Evolutionary conservation across 2,113 vertebrate genomes (phyloP).

Genomic region (Desmodus rotundus): DNA sequence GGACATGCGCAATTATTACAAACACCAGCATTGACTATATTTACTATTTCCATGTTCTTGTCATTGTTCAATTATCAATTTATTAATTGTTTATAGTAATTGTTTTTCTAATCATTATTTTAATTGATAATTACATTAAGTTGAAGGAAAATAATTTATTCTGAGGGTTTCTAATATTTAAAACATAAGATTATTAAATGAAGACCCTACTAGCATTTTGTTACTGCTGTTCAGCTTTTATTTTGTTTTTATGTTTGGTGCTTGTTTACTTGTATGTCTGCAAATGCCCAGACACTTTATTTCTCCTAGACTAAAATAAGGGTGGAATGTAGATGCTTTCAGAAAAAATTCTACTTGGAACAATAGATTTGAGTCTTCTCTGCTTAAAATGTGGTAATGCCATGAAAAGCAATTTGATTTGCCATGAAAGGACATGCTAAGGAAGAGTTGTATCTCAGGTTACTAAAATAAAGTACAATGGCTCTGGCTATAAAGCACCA

Average conservation of each 20-base stretch:
- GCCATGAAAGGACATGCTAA: background rate
- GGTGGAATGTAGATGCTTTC: background rate
- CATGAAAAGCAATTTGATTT: conserved; percentile 29
- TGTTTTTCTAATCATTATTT: background rate
- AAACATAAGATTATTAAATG: background rate
- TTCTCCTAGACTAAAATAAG: conserved; percentile 10
- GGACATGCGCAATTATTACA: background rate
- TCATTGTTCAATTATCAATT: background rate
- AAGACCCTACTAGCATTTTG: background rate
- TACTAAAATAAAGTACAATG: background rate
- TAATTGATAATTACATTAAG: background rate
- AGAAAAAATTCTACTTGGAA: conserved; percentile 2
- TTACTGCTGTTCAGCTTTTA: background rate
- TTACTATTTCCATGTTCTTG: background rate
- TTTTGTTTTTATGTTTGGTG: background rate
- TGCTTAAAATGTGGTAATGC: conserved; percentile 20
- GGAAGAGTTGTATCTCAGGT: background rate
- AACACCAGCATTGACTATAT: background rate
- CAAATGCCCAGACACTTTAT: background rate
- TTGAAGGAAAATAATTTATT: conserved; percentile 1
- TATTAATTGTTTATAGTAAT: background rate
- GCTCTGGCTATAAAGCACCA: background rate
- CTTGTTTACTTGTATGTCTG: background rate
- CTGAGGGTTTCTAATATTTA: background rate
- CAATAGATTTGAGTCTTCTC: background rate